Percentiles rank a stretch among this genome's conserved stretches.
phyloP scores from a whole-genome alignment of 2,888 invertebrate species.

The Polydrusus pterygomalis region DNA sequence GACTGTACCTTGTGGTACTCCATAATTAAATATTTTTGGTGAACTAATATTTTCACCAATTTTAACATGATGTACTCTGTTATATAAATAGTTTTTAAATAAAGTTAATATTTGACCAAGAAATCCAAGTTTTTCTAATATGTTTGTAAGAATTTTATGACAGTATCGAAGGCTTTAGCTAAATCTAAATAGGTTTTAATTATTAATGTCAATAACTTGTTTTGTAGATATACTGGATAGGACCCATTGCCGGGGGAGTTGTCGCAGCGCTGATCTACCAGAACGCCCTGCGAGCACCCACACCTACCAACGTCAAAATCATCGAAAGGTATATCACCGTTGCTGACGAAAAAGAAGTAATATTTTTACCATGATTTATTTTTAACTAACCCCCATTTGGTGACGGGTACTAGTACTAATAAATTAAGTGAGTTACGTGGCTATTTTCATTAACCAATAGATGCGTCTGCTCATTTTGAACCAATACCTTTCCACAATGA shows the following conservation, averaged over 20 bases:
- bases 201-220: too few species aligned
- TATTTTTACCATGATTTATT: slow-evolving; percentile 43
- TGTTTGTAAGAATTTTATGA: too few species aligned
- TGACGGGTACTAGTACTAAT: slow-evolving; percentile 33
- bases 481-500: neutral
- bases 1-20: too few species aligned
- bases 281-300: slow-evolving; percentile 76
- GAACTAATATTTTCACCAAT: too few species aligned
- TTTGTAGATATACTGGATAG: slow-evolving; percentile 89
- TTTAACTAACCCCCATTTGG: slow-evolving; percentile 35
- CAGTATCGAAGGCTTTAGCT: too few species aligned
- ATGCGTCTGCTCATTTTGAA: neutral
- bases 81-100: too few species aligned
- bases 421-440: neutral
- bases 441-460: too few species aligned
- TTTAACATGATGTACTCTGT: too few species aligned
- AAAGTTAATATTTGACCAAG: too few species aligned
- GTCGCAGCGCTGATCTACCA: slow-evolving; percentile 86
- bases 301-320: slow-evolving; percentile 70
- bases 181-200: too few species aligned
- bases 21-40: too few species aligned
- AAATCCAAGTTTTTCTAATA: too few species aligned
- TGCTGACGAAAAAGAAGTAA: slow-evolving; percentile 81
- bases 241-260: slow-evolving; percentile 87
- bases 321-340: slow-evolving; percentile 76